A percentile compares a stretch with the other conserved stretches of the same genome.
phyloP scores from a whole-genome alignment of 1,140 invertebrate genomes.

The Goniozus legneri region DNA sequence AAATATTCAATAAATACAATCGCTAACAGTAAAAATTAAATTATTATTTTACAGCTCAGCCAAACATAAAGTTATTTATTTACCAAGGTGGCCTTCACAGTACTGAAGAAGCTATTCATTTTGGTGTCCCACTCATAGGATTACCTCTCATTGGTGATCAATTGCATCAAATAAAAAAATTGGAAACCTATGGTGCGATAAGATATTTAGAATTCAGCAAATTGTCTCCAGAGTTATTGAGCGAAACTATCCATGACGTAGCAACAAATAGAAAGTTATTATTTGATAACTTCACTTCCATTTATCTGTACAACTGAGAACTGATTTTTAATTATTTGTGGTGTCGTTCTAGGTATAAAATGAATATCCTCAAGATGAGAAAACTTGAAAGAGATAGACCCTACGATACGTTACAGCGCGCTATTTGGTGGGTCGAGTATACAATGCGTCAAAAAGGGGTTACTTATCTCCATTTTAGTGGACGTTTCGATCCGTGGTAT shows the following conservation, averaged over 20 bases:
- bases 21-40: not conserved
- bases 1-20: slow-evolving; percentile 8
- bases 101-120: slow-evolving; percentile 48
- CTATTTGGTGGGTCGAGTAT: slow-evolving; percentile 56
- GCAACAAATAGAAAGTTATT: slow-evolving; percentile 23
- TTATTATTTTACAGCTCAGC: slow-evolving; percentile 36
- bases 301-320: not conserved
- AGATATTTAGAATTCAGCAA: slow-evolving; percentile 15
- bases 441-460: slow-evolving; percentile 48
- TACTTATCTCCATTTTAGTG: slow-evolving; percentile 37
- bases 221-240: slow-evolving; percentile 11
- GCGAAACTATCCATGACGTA: slow-evolving; percentile 16
- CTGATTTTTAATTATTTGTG: not conserved
- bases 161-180: slow-evolving; percentile 20
- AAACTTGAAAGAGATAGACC: slow-evolving; percentile 47
- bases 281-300: not conserved
- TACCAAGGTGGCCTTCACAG: slow-evolving; percentile 56
- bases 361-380: slow-evolving; percentile 26
- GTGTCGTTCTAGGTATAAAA: slow-evolving; percentile 33
- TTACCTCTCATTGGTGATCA: slow-evolving; percentile 43
- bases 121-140: slow-evolving; percentile 51
- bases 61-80: slow-evolving; percentile 51
- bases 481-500: slow-evolving; percentile 43
- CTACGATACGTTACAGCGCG: slow-evolving; percentile 35
- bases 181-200: slow-evolving; percentile 21